phyloP scores from a whole-genome alignment of 1,140 invertebrate genomes.

The Nasonia vitripennis region DNA sequence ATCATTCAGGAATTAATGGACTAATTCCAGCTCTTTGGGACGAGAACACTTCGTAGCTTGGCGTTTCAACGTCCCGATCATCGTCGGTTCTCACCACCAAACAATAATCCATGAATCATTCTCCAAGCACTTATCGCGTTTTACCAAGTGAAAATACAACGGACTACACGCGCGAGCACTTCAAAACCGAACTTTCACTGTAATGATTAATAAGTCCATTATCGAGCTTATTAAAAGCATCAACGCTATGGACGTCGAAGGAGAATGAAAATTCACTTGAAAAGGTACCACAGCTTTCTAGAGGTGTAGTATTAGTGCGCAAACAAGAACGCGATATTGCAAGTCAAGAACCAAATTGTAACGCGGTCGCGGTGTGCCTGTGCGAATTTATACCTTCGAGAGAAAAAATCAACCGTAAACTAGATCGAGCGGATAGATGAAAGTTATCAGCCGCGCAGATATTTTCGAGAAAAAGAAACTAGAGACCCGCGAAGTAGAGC shows the following conservation, averaged over 20 bases:
- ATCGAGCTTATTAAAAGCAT: background rate
- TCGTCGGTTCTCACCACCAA: background rate
- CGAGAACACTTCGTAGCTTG: background rate
- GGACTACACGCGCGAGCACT: background rate
- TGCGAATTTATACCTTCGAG: background rate
- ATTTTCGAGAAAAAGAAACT: constrained; percentile 2
- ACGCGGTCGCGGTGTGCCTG: too few species aligned
- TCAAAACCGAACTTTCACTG: constrained; percentile 9
- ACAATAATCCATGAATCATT: constrained; percentile 4
- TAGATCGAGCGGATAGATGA: background rate
- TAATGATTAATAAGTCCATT: constrained; percentile 3
- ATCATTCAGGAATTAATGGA: constrained; percentile 66
- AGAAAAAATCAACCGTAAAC: background rate
- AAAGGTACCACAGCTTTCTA: background rate
- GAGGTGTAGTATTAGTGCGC: background rate
- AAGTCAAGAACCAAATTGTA: background rate
- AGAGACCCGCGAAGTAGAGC: background rate
- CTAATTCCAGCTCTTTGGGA: background rate
- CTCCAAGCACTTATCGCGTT: background rate
- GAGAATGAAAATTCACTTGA: background rate
- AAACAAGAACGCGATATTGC: background rate
- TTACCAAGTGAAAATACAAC: background rate
- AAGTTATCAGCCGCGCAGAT: background rate
- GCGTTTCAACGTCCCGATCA: background rate
- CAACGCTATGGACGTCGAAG: background rate